Evolutionary conservation across 2,888 invertebrate species (phyloP).

Genomic region (Chorisops tibialis): DNA sequence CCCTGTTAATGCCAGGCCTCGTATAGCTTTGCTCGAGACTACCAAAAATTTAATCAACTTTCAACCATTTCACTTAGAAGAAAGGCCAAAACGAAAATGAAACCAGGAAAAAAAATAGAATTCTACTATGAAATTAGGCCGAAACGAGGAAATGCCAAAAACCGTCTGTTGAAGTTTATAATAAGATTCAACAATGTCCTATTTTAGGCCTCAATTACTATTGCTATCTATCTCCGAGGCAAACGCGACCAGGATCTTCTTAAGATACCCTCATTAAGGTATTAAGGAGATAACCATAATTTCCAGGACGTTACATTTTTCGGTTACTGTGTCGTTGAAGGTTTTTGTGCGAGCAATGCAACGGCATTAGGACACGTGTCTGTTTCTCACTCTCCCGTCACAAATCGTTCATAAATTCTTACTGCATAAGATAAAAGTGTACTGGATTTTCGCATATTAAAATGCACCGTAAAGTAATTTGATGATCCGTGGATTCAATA

Average conservation of each 20-base stretch:
- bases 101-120: slow-evolving; percentile 7
- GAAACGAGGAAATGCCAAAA: background rate
- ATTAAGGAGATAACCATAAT: slow-evolving; percentile 25
- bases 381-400: too few relatives aligned
- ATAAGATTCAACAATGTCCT: slow-evolving; percentile 22
- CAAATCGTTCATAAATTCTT: too few relatives aligned
- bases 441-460: too few relatives aligned
- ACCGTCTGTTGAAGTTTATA: slow-evolving; percentile 16
- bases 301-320: slow-evolving; percentile 10
- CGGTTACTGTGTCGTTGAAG: too few relatives aligned
- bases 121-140: slow-evolving; percentile 8
- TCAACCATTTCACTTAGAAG: slow-evolving; percentile 26
- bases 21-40: slow-evolving; percentile 7
- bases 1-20: slow-evolving; percentile 26
- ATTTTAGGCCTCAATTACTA: slow-evolving; percentile 15
- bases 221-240: slow-evolving; percentile 10
- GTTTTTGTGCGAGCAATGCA: too few relatives aligned
- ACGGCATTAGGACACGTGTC: too few relatives aligned
- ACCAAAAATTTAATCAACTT: slow-evolving; percentile 32
- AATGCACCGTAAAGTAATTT: too few relatives aligned
- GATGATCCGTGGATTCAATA: too few relatives aligned
- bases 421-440: too few relatives aligned
- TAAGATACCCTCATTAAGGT: slow-evolving; percentile 26
- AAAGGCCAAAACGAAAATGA: slow-evolving; percentile 8
- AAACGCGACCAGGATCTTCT: background rate